Base-by-base conservation (phyloP, 2,888 invertebrate species). In the Portevinia maculata region DNA sequence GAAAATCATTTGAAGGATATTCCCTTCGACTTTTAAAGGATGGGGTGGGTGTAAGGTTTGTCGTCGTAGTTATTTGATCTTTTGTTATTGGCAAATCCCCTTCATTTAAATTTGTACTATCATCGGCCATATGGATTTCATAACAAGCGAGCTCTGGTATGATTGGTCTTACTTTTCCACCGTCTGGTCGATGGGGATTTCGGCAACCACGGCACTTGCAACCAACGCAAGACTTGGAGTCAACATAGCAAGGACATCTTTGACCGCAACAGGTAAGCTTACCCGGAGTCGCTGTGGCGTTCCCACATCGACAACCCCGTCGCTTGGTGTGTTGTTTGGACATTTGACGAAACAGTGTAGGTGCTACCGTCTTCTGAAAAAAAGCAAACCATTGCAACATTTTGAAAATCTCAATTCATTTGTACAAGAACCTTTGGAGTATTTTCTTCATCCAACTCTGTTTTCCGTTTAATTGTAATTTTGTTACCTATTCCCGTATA, bases 211-310 rank as follows among this genome's bases (percentile, higher is more conserved):
- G 93, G 91, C 98, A 98, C 89, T 96, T 95, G 91, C 98, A 98
- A 86, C 96, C 96, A 5, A 95, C 92, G 88, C 98, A 98, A 0
- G 96, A 95, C 89, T 96, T 96, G 85, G 96, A 95, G 85, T 96
- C 96, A 3, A 97, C 96, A 90, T 98, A 98, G 90, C 98, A 98
- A 0, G 97, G 97, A 91, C 98, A 98, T 83, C 98, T 92, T 89
- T 97, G 97, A 0, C 98, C 98, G 88, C 98, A 97, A 88, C 98
- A 98, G 0, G 98, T 98, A 46, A 97, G 91, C 89, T 96, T 97
- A 3, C 97, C 97, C 0, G 97, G 97, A 15, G 95, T 95, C 0
- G 96, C 94, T 0, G 97, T 96, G 0, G 97, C 96, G 90, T 96
- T 96, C 3, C 98, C 98, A 91, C 98, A 98, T 76, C 97, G 93